These are phyloP conservation scores for Hydrozoanthus gracilis DNA, from an alignment of 92 coral and sea anemone genomes.

Conservation along the genomic window DNA sequence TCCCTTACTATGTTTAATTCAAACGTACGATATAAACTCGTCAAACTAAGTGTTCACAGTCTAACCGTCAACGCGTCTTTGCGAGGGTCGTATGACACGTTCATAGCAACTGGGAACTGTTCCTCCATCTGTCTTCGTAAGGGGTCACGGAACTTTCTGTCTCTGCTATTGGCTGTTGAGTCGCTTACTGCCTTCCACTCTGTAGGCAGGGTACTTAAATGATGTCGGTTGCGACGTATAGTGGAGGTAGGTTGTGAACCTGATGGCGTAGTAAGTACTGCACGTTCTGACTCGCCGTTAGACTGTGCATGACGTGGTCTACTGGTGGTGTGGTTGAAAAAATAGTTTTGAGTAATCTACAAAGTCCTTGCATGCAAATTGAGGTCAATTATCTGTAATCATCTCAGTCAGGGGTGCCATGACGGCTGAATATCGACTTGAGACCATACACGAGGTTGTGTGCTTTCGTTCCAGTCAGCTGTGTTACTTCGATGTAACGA, in stretches of 20 bases:
- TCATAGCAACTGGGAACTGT: slow-evolving; percentile 10
- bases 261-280: not conserved
- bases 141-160: no score
- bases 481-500: slow-evolving; percentile 25
- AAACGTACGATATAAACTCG: no score
- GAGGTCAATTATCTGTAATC: slow-evolving; percentile 18
- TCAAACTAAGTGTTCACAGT: not conserved
- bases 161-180: no score
- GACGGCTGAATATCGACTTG: slow-evolving; percentile 36
- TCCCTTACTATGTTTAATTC: no score
- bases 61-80: not conserved
- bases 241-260: slow-evolving; percentile 13
- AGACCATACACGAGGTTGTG: slow-evolving; percentile 7
- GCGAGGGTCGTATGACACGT: not conserved
- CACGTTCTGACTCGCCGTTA: slow-evolving; percentile 40
- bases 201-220: slow-evolving; percentile 48
- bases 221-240: slow-evolving; percentile 61
- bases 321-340: slow-evolving; percentile 19
- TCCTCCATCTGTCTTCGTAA: not conserved
- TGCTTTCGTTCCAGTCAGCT: slow-evolving; percentile 7
- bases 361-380: slow-evolving; percentile 18
- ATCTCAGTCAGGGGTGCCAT: slow-evolving; percentile 9
- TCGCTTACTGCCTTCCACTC: not conserved
- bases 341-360: slow-evolving; percentile 14
- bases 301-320: slow-evolving; percentile 31